Evolutionary conservation across 37 sponge, comb jelly and placozoan genomes (phyloP), one percentile per base, ranked within the genome.

Genomic region (Cliona cf. orientalis): DNA sequence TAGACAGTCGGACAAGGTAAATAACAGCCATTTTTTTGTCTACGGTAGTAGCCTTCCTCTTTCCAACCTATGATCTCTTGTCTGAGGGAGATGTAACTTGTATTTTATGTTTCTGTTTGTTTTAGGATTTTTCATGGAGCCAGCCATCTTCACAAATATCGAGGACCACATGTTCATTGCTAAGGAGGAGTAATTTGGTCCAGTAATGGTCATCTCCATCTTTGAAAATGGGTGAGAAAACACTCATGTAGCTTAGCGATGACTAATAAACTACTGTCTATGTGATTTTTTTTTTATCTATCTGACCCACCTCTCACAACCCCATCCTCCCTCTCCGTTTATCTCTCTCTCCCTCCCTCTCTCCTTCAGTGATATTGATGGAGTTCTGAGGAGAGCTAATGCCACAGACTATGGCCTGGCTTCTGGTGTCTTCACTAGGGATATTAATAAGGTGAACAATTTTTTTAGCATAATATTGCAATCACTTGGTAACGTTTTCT

Each of bases 41-140:
- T 23, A 62, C 26, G 6, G 21, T 62, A 12, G 28, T 62, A 62
- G 28, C 26, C 64, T 26, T 49, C 55, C 55, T 49, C 55, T 17
- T n/a, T n/a, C n/a, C n/a, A n/a, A n/a, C n/a, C n/a, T n/a, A n/a
- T n/a, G n/a, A n/a, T n/a, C n/a, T n/a, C n/a, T n/a, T n/a, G n/a
- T n/a, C n/a, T n/a, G n/a, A n/a, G n/a, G n/a, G n/a, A n/a, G n/a
- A n/a, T n/a, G n/a, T n/a, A n/a, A n/a, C n/a, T n/a, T n/a, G n/a
- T n/a, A n/a, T n/a, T n/a, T n/a, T n/a, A n/a, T n/a, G n/a, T n/a
- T n/a, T n/a, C n/a, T n/a, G n/a, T 35, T 45, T 29, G 6, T 9
- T 66, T 25, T n/a, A 82, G 95, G 95, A n/a, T 94, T 87, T 68
- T 96, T 93, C 67, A 84, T 96, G 86, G 94, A 96, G 80, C 97